Percentiles rank a stretch among this genome's conserved stretches.
Evolutionary conservation across 2,113 vertebrate species (phyloP).

Genomic region (Colaptes auratus): DNA sequence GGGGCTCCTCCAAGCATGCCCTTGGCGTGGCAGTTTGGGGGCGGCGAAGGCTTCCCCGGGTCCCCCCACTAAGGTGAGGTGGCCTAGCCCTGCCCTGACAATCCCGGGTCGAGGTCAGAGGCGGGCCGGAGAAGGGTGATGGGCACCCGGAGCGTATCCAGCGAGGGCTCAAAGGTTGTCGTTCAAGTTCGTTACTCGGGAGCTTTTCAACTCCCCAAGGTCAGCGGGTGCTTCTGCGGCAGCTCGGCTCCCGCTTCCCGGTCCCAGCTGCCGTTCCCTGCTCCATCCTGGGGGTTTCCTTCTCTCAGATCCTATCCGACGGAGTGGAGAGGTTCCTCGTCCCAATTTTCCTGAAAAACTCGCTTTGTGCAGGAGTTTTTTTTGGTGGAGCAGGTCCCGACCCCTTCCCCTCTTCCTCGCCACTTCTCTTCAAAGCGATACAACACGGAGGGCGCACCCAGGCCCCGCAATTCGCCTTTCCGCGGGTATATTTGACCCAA

Average conservation of each 20-base stretch:
- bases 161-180: not conserved
- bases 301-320: not conserved
- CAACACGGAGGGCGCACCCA: not conserved
- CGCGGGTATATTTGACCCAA: not conserved
- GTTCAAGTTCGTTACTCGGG: not conserved
- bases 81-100: not conserved
- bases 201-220: not conserved
- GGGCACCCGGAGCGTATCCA: not conserved
- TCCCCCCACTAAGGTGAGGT: not conserved
- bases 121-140: not conserved
- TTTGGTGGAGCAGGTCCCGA: not conserved
- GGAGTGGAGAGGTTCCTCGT: not conserved
- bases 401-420: not conserved
- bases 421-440: not conserved
- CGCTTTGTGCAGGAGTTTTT: not conserved
- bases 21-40: no score
- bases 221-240: not conserved
- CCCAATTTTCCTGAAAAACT: not conserved
- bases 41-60: no score
- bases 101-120: not conserved
- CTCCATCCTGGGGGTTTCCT: not conserved
- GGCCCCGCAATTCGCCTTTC: fast-evolving
- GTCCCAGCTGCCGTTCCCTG: not conserved
- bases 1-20: not conserved
- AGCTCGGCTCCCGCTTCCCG: not conserved